Evolutionary conservation across 1,140 invertebrate species (phyloP).

Genomic region (Trichogramma pretiosum): DNA sequence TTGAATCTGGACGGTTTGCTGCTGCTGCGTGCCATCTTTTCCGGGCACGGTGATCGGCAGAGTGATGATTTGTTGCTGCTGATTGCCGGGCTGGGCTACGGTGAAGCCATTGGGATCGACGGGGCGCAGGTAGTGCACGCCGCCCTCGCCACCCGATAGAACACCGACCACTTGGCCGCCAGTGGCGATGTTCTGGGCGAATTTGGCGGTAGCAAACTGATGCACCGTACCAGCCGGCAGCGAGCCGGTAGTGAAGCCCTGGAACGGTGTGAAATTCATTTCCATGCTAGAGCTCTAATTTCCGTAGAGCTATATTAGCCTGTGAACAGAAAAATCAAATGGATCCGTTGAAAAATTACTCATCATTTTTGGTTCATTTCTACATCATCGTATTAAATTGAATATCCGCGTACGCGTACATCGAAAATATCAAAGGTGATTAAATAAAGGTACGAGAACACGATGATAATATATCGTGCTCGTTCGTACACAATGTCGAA

Average conservation of each 20-base stretch:
- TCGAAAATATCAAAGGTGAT: too few relatives aligned
- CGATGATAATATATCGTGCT: too few relatives aligned
- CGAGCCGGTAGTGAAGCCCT: constrained; percentile 53
- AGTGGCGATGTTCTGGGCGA: constrained; percentile 54
- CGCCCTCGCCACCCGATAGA: constrained; percentile 55
- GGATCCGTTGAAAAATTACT: too few relatives aligned
- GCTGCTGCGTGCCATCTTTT: constrained; percentile 60
- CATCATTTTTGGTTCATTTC: too few relatives aligned
- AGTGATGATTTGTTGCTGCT: constrained; percentile 58
- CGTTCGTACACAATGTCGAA: too few relatives aligned
- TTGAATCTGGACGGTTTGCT: constrained; percentile 69
- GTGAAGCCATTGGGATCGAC: constrained; percentile 55
- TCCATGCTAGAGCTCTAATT: not conserved
- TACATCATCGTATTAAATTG: too few relatives aligned
- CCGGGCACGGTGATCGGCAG: constrained; percentile 66
- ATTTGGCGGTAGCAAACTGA: constrained; percentile 57
- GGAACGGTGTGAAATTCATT: constrained; percentile 66
- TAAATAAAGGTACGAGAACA: too few relatives aligned
- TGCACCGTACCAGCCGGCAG: constrained; percentile 55
- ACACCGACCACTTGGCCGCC: constrained; percentile 51
- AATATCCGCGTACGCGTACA: too few relatives aligned
- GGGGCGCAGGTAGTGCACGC: constrained; percentile 65
- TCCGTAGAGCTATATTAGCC: constrained; percentile 14
- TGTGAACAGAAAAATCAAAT: constrained; percentile 20
- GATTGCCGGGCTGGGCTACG: constrained; percentile 38